Evolutionary conservation across 30 jellyfish, hydroid and myxozoan species (phyloP).

Genomic region (Turritopsis dohrnii): DNA sequence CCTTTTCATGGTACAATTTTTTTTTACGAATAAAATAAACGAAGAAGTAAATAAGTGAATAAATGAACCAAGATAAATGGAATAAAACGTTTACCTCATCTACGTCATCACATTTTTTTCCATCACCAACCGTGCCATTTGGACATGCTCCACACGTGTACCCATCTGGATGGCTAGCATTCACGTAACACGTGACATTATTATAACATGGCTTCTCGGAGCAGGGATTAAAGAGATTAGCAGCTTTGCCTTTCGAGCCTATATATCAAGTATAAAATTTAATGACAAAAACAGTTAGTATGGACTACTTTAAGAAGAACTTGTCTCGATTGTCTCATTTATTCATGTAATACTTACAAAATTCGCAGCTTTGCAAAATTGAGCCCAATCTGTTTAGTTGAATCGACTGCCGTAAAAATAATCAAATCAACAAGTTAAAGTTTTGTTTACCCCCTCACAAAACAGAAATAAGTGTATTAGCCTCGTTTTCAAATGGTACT

Average conservation of each 20-base stretch:
- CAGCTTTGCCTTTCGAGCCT: background rate
- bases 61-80: background rate
- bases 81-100: no score
- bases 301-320: background rate
- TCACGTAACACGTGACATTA: background rate
- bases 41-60: no score
- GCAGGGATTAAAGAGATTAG: background rate
- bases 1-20: no score
- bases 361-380: background rate
- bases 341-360: background rate
- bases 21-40: no score
- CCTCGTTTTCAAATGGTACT: no score
- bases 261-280: no score
- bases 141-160: background rate
- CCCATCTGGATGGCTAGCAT: background rate
- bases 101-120: background rate
- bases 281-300: background rate
- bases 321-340: background rate
- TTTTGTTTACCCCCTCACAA: no score
- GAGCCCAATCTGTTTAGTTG: background rate
- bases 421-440: no score
- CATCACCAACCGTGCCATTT: background rate
- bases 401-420: background rate
- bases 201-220: background rate
- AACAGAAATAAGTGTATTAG: no score